Conservation (phyloP, 2,113 vertebrate species). For the Gymnobelideus leadbeateri region DNA sequence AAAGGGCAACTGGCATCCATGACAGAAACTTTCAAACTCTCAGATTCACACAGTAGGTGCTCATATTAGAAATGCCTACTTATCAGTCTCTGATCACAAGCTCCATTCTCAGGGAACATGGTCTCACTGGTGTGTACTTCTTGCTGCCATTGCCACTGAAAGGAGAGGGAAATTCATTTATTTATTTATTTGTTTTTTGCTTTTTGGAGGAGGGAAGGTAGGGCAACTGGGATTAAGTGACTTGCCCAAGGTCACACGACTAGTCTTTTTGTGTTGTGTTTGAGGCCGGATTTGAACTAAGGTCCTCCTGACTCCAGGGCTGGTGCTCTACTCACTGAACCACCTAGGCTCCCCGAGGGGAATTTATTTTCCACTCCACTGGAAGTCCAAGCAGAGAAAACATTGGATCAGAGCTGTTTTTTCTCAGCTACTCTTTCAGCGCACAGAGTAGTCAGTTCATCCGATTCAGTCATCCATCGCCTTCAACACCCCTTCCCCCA, state of each 20-base stretch:
- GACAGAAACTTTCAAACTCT: neutral
- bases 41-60: neutral
- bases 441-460: neutral
- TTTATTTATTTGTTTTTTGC: no score
- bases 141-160: neutral
- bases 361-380: neutral
- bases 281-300: no score
- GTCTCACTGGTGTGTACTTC: neutral
- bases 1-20: neutral
- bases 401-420: neutral
- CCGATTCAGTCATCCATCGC: neutral
- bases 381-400: neutral
- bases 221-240: no score
- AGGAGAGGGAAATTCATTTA: neutral
- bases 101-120: neutral
- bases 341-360: no score
- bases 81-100: neutral
- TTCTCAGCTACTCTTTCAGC: neutral
- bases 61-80: neutral
- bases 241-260: no score
- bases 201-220: no score
- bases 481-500: neutral
- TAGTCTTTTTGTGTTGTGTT: no score
- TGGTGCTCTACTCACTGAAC: no score
- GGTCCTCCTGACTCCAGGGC: no score